These are phyloP conservation scores for Cheumatopsyche charites DNA, from an alignment of 1,140 invertebrate species.

Conservation along the genomic window DNA sequence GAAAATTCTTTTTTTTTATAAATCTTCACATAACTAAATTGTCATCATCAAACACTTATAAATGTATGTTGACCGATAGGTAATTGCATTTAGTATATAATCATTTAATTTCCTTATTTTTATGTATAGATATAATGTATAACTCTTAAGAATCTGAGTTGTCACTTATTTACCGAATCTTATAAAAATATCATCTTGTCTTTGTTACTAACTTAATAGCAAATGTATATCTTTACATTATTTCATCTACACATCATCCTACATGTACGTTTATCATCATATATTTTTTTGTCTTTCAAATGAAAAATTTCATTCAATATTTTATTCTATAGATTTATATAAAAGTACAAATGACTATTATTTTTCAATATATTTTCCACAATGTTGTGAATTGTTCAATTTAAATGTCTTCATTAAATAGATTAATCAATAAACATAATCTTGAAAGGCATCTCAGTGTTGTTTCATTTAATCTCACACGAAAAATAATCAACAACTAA, in stretches of 20 bases:
- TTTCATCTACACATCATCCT: neutral
- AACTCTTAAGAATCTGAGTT: constrained; percentile 2
- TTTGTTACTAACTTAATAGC: constrained; percentile 7
- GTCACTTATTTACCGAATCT: constrained; percentile 10
- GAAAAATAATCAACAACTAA: too few relatives aligned
- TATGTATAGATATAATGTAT: constrained; percentile 1
- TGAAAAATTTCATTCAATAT: neutral
- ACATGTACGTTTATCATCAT: neutral
- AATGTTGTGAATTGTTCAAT: too few relatives aligned
- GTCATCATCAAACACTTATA: too few relatives aligned
- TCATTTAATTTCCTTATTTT: neutral
- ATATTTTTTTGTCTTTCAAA: constrained; percentile 15
- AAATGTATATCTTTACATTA: neutral
- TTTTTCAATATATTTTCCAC: too few relatives aligned
- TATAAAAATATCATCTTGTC: neutral
- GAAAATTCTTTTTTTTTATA: neutral
- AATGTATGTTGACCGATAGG: neutral
- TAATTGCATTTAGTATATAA: constrained; percentile 3
- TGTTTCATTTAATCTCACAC: neutral
- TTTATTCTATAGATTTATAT: too few relatives aligned
- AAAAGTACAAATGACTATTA: too few relatives aligned
- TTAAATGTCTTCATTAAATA: too few relatives aligned
- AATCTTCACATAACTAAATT: neutral
- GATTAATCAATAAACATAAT: too few relatives aligned
- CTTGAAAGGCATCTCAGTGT: neutral